Percentiles rank a stretch among this genome's conserved stretches.
Conservation (phyloP, 1,140 invertebrate genomes). For the Diploscapter pachys region DNA sequence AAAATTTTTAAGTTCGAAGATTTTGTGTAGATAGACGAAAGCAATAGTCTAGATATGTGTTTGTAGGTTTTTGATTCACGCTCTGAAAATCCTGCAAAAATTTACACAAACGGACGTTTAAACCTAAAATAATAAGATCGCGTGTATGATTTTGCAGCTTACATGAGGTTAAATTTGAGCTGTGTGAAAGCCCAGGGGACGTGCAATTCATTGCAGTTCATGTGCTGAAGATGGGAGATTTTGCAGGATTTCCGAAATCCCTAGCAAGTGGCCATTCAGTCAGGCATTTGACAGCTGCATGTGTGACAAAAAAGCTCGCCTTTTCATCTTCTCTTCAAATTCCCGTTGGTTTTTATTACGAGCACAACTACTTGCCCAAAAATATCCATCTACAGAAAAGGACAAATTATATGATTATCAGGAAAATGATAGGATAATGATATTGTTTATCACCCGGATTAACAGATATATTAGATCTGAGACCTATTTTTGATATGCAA, state of each 20-base stretch:
- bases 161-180: background rate
- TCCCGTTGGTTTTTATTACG: too few relatives aligned
- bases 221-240: background rate
- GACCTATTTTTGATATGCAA: too few relatives aligned
- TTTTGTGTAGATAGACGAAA: background rate
- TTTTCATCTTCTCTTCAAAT: too few relatives aligned
- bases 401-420: too few relatives aligned
- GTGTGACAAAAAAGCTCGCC: too few relatives aligned
- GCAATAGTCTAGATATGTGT: background rate
- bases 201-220: background rate
- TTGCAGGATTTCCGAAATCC: background rate
- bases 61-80: background rate
- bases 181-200: background rate
- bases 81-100: background rate
- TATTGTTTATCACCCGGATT: too few relatives aligned
- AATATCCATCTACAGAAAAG: too few relatives aligned
- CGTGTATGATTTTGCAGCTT: too few relatives aligned
- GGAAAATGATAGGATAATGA: too few relatives aligned
- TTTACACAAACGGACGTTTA: background rate
- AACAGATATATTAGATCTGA: too few relatives aligned
- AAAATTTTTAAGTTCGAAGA: background rate
- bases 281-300: slow-evolving; percentile 9
- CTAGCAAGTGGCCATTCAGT: background rate
- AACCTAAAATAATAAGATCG: background rate
- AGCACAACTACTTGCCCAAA: too few relatives aligned